Evolutionary conservation across 2,113 vertebrate species (phyloP).

Genomic region (Heliornis fulica): DNA sequence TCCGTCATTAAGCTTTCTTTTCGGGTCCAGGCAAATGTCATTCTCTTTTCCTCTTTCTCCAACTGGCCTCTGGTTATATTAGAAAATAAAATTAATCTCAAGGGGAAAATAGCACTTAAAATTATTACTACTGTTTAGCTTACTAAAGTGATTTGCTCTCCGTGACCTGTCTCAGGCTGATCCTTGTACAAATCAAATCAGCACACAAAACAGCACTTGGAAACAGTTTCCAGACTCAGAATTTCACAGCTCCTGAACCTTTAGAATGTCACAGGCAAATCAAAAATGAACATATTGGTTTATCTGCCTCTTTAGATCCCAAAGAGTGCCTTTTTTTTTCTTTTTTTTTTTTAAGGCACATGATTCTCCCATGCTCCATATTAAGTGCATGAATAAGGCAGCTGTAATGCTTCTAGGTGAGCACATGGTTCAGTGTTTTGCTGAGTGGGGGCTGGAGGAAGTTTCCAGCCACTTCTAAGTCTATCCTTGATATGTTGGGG

Average conservation of each 20-base stretch:
- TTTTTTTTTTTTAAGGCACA: not conserved
- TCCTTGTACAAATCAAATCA: slow-evolving; percentile 70
- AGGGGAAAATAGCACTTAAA: slow-evolving; percentile 73
- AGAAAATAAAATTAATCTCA: slow-evolving; percentile 74
- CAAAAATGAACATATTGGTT: slow-evolving; percentile 13
- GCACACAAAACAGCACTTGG: slow-evolving; percentile 52
- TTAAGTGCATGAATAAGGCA: not conserved
- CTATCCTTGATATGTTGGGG: not conserved
- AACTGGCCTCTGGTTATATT: slow-evolving; percentile 61
- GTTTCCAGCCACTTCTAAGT: slow-evolving; percentile 7
- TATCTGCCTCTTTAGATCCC: slow-evolving; percentile 33
- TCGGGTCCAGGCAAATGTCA: slow-evolving; percentile 61
- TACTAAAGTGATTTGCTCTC: slow-evolving; percentile 73
- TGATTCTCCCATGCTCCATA: not conserved
- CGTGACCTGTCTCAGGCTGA: slow-evolving; percentile 63
- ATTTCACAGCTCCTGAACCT: slow-evolving; percentile 54
- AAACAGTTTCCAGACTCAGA: slow-evolving; percentile 40
- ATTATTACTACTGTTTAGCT: slow-evolving; percentile 73
- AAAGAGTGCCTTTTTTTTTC: not conserved
- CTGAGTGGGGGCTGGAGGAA: not conserved
- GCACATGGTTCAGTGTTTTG: not conserved
- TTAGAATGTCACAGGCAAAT: slow-evolving; percentile 52
- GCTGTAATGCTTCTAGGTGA: not conserved
- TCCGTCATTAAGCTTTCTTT: slow-evolving; percentile 57
- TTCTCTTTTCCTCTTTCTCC: slow-evolving; percentile 54